These are phyloP conservation scores for Gobiocypris rarus DNA, from an alignment of 2,113 vertebrate species.

Conservation along the genomic window DNA sequence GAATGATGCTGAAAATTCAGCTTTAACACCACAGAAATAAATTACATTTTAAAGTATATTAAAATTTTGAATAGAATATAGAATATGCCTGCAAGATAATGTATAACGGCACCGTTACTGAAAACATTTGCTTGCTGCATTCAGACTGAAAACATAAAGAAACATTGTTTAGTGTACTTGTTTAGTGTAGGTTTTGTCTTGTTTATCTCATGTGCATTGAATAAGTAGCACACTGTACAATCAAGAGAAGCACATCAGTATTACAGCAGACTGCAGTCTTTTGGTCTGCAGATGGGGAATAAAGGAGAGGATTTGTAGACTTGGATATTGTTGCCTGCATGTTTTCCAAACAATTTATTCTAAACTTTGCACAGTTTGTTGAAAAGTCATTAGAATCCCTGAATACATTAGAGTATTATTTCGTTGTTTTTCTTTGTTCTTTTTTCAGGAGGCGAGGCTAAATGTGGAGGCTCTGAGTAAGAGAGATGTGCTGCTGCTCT, in stretches of 20 bases:
- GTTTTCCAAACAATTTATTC: neutral
- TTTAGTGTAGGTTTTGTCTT: neutral
- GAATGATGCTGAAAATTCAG: too few species aligned
- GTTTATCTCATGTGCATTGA: neutral
- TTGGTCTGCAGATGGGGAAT: slow-evolving; percentile 14
- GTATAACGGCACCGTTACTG: neutral
- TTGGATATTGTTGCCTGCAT: neutral
- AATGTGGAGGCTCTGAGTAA: slow-evolving; percentile 96
- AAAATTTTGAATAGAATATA: too few species aligned
- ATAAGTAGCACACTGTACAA: slow-evolving; percentile 4
- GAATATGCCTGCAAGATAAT: neutral
- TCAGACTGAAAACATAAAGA: neutral
- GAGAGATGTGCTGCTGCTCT: slow-evolving; percentile 90
- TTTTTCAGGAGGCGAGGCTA: slow-evolving; percentile 83
- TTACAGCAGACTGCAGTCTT: neutral
- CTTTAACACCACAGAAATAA: too few species aligned
- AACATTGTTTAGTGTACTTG: neutral
- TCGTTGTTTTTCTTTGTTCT: neutral
- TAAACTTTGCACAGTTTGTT: neutral
- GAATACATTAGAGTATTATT: neutral
- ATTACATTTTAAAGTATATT: too few species aligned
- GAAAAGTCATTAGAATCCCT: neutral
- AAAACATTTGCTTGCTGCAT: neutral
- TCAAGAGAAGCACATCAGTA: neutral
- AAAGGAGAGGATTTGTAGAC: neutral